These are phyloP conservation scores for Hypothenemus hampei DNA, from an alignment of 1,140 invertebrate species.

Conservation along the genomic window DNA sequence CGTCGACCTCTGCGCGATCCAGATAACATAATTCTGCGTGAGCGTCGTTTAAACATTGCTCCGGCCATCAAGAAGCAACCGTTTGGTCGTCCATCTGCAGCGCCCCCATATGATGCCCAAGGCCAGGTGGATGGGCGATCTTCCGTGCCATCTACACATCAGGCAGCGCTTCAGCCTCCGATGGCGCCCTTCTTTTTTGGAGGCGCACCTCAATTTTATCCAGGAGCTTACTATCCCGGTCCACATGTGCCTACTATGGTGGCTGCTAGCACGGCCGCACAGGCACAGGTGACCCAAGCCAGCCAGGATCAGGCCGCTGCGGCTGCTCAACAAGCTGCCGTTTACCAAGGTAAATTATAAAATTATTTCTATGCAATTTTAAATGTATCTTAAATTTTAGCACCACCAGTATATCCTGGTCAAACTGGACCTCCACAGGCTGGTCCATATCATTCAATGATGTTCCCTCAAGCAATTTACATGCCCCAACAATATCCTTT, in stretches of 20 bases:
- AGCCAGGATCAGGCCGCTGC: constrained; percentile 34
- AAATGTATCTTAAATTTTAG: constrained; percentile 26
- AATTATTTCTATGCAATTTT: neutral
- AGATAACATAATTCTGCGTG: constrained; percentile 59
- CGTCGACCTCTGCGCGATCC: constrained; percentile 64
- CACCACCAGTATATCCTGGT: constrained; percentile 41
- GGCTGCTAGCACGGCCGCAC: constrained; percentile 13
- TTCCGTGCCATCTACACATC: constrained; percentile 5
- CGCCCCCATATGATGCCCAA: constrained; percentile 14
- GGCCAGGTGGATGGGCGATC: constrained; percentile 51
- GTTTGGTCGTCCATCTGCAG: constrained; percentile 41
- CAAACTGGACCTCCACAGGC: constrained; percentile 42
- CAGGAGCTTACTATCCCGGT: constrained; percentile 40
- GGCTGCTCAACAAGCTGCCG: constrained; percentile 16
- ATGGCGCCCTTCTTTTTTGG: constrained; percentile 39
- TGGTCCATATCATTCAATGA: constrained; percentile 40
- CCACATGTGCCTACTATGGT: constrained; percentile 25
- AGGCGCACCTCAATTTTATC: constrained; percentile 35
- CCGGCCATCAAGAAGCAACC: constrained; percentile 82
- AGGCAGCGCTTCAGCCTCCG: constrained; percentile 28
- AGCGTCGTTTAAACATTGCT: constrained; percentile 84
- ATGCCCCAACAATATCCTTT: constrained; percentile 45
- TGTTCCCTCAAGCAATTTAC: constrained; percentile 43
- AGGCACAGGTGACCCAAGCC: constrained; percentile 18
- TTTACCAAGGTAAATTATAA: constrained; percentile 39